Evolutionary conservation across 2,888 invertebrate species (phyloP).

Genomic region (Lingula anatina): DNA sequence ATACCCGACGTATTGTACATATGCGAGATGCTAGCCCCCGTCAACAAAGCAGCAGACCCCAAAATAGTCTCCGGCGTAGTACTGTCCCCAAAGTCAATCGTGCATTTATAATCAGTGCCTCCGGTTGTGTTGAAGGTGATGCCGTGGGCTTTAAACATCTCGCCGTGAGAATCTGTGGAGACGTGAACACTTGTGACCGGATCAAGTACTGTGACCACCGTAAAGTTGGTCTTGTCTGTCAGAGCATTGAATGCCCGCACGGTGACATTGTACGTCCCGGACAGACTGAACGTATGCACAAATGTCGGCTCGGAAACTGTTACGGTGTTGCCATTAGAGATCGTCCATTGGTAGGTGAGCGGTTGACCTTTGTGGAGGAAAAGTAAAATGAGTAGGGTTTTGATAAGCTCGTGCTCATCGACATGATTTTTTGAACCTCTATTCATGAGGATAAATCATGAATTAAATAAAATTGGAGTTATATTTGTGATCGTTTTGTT

Average conservation of each 20-base stretch:
- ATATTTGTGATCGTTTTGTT: too few species aligned
- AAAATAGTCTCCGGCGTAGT: conserved; percentile 4
- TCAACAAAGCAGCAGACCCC: conserved; percentile 4
- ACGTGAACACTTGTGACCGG: conserved; percentile 19
- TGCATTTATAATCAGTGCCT: conserved; percentile 35
- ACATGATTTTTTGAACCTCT: too few species aligned
- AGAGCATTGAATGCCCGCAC: conserved; percentile 26
- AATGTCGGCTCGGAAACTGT: conserved; percentile 7
- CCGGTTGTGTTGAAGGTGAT: conserved; percentile 17
- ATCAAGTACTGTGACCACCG: conserved; percentile 26
- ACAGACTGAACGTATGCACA: conserved; percentile 16
- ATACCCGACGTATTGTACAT: conserved; percentile 15
- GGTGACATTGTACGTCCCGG: conserved; percentile 25
- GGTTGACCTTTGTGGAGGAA: too few species aligned
- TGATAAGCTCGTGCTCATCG: too few species aligned
- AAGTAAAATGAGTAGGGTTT: too few species aligned
- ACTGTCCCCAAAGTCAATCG: conserved; percentile 22
- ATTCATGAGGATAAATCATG: too few species aligned
- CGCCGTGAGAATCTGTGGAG: not conserved
- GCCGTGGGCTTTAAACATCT: conserved; percentile 7
- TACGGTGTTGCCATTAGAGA: too few species aligned
- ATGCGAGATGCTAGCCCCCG: conserved; percentile 12
- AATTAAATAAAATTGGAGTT: too few species aligned
- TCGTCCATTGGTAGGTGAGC: too few species aligned
- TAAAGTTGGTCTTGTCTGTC: conserved; percentile 25